These are phyloP conservation scores for Acanthosoma haemorrhoidale DNA, from an alignment of 2,888 invertebrate genomes.

Conservation along the genomic window DNA sequence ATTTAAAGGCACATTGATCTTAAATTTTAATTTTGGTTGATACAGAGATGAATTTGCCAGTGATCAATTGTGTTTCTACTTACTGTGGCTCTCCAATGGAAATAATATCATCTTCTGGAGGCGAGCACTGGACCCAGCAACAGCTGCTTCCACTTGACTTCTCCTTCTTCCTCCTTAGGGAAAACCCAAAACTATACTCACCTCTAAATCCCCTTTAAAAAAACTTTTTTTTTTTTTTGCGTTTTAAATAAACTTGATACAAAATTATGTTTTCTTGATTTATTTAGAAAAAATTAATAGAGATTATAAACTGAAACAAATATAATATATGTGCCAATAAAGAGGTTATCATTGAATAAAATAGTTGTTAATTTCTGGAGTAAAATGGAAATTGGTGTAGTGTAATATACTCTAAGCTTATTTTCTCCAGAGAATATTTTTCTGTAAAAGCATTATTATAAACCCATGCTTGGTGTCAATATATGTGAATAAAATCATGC, in stretches of 20 bases:
- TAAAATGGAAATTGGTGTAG: no score
- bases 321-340: no score
- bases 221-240: neutral
- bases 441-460: neutral
- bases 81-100: conserved; percentile 20
- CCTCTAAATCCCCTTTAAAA: conserved; percentile 13
- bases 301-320: neutral
- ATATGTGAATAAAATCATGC: conserved; percentile 3
- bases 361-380: no score
- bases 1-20: no score
- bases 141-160: conserved; percentile 31
- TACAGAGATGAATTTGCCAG: no score
- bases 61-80: conserved; percentile 12
- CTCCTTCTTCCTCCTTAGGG: conserved; percentile 35
- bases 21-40: no score
- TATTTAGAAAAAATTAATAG: neutral
- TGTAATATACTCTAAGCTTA: no score
- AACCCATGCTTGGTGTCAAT: neutral
- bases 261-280: neutral
- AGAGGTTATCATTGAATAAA: no score
- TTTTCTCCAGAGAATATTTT: neutral
- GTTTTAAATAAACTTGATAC: neutral
- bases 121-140: conserved; percentile 38
- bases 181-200: conserved; percentile 22
- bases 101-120: conserved; percentile 25